Conservation (phyloP, 2,888 invertebrate species). For the Lithophane semibrunnea region DNA sequence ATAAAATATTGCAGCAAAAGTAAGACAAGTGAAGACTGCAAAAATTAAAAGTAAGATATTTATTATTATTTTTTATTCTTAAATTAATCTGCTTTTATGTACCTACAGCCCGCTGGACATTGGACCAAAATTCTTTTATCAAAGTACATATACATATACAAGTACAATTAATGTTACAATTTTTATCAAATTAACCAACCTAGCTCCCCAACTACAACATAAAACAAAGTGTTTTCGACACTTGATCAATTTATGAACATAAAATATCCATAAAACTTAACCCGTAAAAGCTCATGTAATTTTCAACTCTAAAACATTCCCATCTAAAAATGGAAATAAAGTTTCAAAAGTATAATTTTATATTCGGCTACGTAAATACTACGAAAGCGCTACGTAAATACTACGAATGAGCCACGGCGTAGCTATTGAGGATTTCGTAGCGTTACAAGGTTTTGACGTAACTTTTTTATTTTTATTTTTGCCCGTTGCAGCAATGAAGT, state of each 20-base stretch:
- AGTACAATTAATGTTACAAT: neutral
- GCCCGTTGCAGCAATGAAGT: neutral
- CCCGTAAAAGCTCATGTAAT: neutral
- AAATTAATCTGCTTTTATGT: neutral
- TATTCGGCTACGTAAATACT: slow-evolving; percentile 57
- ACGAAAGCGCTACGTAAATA: slow-evolving; percentile 60
- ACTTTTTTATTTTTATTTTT: slow-evolving; percentile 40
- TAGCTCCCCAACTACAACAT: neutral
- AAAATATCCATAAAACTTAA: neutral
- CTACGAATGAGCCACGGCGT: slow-evolving; percentile 55
- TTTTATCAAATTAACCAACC: neutral
- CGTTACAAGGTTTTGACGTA: slow-evolving; percentile 49
- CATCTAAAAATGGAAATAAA: slow-evolving; percentile 38
- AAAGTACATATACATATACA: too few relatives aligned
- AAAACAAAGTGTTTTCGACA: too few relatives aligned
- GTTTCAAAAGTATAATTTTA: slow-evolving; percentile 61
- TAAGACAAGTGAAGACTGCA: neutral
- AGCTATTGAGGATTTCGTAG: slow-evolving; percentile 62
- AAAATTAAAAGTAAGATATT: neutral
- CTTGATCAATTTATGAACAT: neutral
- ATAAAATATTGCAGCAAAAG: neutral
- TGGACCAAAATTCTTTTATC: neutral
- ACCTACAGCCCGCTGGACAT: neutral
- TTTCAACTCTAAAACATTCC: neutral
- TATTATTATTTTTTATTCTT: neutral